A percentile compares a stretch with the other conserved stretches of the same genome.
phyloP scores from a whole-genome alignment of 2,888 invertebrate genomes.

The Calliphora vomitoria region DNA sequence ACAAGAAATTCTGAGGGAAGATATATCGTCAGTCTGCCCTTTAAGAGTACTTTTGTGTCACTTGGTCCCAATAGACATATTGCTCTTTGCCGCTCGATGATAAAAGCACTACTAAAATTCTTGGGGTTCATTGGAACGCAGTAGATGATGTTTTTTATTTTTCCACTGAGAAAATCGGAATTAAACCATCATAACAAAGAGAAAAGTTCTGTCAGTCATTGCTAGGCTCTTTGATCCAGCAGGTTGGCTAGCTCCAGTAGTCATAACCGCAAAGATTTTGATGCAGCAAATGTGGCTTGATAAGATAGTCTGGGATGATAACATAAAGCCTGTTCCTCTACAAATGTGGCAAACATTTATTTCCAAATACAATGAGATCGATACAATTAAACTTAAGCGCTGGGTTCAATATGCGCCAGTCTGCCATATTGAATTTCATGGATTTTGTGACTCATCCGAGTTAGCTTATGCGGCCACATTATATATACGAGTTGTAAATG shows the following conservation, averaged over 20 bases:
- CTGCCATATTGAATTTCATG: constrained; percentile 9
- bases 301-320: constrained; percentile 23
- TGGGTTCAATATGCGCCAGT: constrained; percentile 19
- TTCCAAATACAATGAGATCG: constrained; percentile 3
- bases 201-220: no score
- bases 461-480: constrained; percentile 22
- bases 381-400: constrained; percentile 20
- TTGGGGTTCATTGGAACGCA: no score
- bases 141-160: no score
- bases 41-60: no score
- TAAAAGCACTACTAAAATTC: no score
- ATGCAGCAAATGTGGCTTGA: constrained; percentile 25
- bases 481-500: neutral
- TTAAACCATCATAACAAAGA: no score
- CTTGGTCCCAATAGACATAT: no score
- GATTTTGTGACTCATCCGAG: constrained; percentile 22
- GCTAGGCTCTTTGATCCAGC: neutral
- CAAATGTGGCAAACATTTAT: constrained; percentile 27
- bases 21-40: no score
- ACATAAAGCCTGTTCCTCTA: neutral
- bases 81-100: no score
- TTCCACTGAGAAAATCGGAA: no score
- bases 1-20: no score
- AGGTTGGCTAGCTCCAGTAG: neutral
- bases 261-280: no score